These are phyloP conservation scores for Leucophenga montana DNA, from an alignment of 2,888 invertebrate species.

Conservation along the genomic window DNA sequence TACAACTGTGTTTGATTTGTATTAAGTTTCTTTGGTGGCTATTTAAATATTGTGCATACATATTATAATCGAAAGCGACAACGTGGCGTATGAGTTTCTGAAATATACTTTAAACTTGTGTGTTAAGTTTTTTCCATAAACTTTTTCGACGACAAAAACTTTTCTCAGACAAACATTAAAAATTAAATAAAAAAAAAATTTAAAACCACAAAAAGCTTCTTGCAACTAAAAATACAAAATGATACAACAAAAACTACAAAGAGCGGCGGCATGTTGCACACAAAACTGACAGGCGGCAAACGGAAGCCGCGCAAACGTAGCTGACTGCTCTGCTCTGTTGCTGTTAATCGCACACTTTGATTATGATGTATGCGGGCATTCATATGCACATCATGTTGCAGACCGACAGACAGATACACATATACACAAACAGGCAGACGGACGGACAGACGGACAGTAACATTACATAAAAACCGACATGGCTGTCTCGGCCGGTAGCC, in stretches of 20 bases:
- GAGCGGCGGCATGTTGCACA: no score
- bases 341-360: conserved; percentile 52
- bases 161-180: no score
- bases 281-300: conserved; percentile 42
- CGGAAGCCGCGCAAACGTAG: conserved; percentile 51
- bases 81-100: conserved; percentile 39
- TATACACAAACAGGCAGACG: neutral
- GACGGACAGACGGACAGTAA: neutral
- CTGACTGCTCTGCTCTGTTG: conserved; percentile 23
- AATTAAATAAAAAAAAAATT: neutral
- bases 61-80: no score
- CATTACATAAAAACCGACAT: conserved; percentile 9
- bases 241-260: conserved; percentile 7
- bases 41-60: no score
- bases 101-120: conserved; percentile 44
- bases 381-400: conserved; percentile 38
- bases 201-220: conserved; percentile 40
- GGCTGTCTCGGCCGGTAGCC: conserved; percentile 24
- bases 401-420: neutral
- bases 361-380: conserved; percentile 55
- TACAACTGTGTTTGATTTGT: no score
- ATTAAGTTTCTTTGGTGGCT: no score
- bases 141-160: conserved; percentile 38
- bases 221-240: conserved; percentile 10
- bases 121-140: conserved; percentile 62